phyloP scores from a whole-genome alignment of 2,797 vertebrate genomes.

The Carduelis carduelis region DNA sequence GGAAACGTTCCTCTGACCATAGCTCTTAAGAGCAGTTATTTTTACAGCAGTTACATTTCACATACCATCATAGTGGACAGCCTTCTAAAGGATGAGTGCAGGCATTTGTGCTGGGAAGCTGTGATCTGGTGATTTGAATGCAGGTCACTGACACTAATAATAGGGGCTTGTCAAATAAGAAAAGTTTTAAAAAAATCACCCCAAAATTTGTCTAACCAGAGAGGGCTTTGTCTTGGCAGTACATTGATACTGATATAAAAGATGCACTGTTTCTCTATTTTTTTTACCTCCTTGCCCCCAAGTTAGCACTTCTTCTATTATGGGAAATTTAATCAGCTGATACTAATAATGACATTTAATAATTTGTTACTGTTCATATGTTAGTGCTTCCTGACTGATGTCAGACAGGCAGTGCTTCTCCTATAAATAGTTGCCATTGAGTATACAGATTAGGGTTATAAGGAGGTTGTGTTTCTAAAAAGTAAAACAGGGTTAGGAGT shows the following conservation, averaged over 20 bases:
- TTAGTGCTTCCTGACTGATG: not conserved
- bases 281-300: accelerated
- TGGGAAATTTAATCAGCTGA: not conserved
- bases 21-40: not conserved
- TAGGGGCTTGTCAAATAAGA: not conserved
- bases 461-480: not conserved
- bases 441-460: not conserved
- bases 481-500: not conserved
- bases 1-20: not conserved
- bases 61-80: not conserved
- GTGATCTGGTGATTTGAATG: not conserved
- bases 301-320: not conserved
- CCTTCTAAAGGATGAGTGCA: not conserved
- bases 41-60: not conserved
- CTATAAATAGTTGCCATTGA: slow-evolving; percentile 15
- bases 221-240: not conserved
- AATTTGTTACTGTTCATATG: not conserved
- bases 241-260: not conserved
- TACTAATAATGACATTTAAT: not conserved
- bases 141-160: not conserved
- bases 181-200: not conserved
- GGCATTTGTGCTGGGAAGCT: not conserved
- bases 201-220: not conserved
- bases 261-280: not conserved
- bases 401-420: not conserved